Conservation (phyloP, 2,888 invertebrate species). For the Phymatocera aterrima region DNA sequence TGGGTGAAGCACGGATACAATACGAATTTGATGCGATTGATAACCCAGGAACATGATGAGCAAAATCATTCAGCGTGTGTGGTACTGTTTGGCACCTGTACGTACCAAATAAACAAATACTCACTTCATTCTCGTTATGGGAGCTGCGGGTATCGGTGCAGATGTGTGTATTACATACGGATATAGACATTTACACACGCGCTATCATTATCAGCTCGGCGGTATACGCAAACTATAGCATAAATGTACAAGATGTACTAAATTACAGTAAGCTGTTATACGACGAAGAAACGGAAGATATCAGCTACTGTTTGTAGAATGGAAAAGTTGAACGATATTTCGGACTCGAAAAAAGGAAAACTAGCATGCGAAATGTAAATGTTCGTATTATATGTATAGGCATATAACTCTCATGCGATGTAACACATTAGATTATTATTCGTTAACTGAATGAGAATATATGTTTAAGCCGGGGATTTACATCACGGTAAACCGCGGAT, state of each 20-base stretch:
- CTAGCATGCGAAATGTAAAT: neutral
- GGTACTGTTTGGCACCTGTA: conserved; percentile 28
- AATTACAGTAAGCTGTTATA: conserved; percentile 27
- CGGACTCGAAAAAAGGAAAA: neutral
- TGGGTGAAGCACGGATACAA: no score
- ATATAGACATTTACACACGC: neutral
- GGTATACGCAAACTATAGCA: conserved; percentile 17
- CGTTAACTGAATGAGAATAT: neutral
- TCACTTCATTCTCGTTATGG: neutral
- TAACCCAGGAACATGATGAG: neutral
- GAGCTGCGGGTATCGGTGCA: neutral
- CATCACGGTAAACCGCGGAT: conserved; percentile 18
- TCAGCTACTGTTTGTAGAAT: neutral
- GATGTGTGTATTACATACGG: neutral
- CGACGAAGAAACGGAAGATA: neutral
- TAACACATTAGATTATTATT: no score
- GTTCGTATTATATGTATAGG: no score
- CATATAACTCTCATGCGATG: no score
- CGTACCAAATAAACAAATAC: conserved; percentile 19
- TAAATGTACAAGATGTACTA: conserved; percentile 2
- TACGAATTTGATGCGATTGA: no score
- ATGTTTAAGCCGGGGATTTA: neutral
- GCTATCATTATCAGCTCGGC: conserved; percentile 22
- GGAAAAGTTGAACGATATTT: neutral
- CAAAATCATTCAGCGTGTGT: neutral